Conservation (phyloP, 2,113 vertebrate genomes). For the Bufo gargarizans region DNA sequence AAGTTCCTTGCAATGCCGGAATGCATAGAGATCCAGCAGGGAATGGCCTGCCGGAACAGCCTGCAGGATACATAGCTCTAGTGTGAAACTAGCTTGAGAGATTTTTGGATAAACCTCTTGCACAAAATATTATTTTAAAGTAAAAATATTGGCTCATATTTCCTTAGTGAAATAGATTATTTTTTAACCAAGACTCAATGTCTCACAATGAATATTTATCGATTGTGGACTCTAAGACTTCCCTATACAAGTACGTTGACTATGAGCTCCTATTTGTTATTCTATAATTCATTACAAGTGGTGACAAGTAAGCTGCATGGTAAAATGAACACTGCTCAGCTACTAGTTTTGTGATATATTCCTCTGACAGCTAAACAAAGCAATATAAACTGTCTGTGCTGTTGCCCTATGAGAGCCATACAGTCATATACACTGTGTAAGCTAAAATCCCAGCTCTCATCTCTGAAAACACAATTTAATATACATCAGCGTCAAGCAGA, state of each 20-base stretch:
- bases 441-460: constrained; percentile 13
- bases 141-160: background rate
- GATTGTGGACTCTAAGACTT: background rate
- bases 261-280: background rate
- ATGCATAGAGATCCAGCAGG: too few relatives aligned
- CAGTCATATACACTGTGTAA: constrained; percentile 28
- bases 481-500: constrained; percentile 29
- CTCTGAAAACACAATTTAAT: constrained; percentile 37
- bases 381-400: constrained; percentile 20
- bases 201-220: background rate
- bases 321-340: background rate
- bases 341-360: background rate
- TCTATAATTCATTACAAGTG: background rate
- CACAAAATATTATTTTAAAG: background rate
- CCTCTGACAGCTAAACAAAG: constrained; percentile 20
- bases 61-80: too few relatives aligned
- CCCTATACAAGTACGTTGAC: background rate
- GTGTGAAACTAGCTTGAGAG: too few relatives aligned
- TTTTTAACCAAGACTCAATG: background rate
- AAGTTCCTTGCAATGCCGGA: too few relatives aligned
- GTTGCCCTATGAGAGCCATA: background rate
- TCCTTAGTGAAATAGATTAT: background rate
- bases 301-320: background rate
- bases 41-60: too few relatives aligned
- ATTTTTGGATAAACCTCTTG: background rate